Conservation (phyloP, 2,797 vertebrate species). For the Streptopelia turtur region DNA sequence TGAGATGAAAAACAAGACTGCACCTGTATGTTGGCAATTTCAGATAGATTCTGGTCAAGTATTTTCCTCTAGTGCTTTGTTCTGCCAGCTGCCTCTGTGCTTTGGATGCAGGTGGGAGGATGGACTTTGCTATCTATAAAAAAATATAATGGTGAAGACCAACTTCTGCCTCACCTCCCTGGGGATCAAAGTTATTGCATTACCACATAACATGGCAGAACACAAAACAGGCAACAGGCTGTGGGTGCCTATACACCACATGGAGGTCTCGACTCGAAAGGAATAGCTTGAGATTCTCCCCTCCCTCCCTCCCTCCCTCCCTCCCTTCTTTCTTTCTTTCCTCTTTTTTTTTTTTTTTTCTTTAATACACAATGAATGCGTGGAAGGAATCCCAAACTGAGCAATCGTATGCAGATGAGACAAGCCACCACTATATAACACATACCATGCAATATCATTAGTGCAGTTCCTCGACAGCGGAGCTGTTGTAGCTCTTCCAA, state of each 20-base stretch:
- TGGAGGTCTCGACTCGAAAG: not conserved
- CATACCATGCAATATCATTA: not conserved
- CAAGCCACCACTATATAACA: not conserved
- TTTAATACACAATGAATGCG: not conserved
- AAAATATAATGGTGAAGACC: constrained; percentile 81
- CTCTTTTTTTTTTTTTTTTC: not conserved
- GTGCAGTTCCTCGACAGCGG: not conserved
- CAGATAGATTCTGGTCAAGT: constrained; percentile 79
- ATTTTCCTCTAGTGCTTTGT: constrained; percentile 81
- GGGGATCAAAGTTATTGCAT: constrained; percentile 79
- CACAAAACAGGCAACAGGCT: constrained; percentile 19
- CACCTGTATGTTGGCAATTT: constrained; percentile 83
- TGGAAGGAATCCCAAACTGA: not conserved
- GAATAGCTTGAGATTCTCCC: not conserved
- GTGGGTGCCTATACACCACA: rapidly evolving
- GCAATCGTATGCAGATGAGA: not conserved
- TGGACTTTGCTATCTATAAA: constrained; percentile 88
- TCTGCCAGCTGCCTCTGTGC: constrained; percentile 83
- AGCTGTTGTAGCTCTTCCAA: not conserved
- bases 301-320: not conserved
- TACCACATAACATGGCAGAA: constrained; percentile 64
- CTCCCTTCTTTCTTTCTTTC: too few species aligned
- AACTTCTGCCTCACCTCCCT: constrained; percentile 81
- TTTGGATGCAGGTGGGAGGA: constrained; percentile 85
- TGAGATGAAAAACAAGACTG: constrained; percentile 82